Conservation (phyloP, 2,888 invertebrate species). For the Drosophila nigricruria region DNA sequence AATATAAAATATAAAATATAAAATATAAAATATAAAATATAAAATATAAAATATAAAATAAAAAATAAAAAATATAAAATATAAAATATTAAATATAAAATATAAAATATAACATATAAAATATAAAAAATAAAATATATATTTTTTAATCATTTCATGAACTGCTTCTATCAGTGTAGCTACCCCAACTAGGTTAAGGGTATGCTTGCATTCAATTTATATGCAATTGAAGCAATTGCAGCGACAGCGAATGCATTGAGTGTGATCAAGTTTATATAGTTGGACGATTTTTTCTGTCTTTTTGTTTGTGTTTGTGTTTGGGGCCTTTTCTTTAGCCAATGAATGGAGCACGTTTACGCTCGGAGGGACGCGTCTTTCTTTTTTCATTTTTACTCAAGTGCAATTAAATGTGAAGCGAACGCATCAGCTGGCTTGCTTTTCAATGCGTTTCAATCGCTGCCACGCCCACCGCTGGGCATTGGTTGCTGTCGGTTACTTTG, state of each 20-base stretch:
- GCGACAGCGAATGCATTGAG: constrained; percentile 2
- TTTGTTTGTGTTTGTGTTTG: constrained; percentile 7
- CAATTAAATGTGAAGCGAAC: constrained; percentile 8
- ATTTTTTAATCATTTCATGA: too few relatives aligned
- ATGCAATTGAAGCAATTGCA: constrained; percentile 8
- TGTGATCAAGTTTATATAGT: constrained; percentile 6
- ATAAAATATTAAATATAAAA: neutral
- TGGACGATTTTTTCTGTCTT: neutral
- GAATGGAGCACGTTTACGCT: constrained; percentile 55
- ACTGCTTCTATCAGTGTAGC: neutral
- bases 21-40: neutral
- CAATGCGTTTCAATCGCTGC: constrained; percentile 8
- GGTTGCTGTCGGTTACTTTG: constrained; percentile 12
- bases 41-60: constrained; percentile 1
- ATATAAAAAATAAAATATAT: constrained; percentile 1
- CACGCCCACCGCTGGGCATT: constrained; percentile 9
- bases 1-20: neutral
- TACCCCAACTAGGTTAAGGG: neutral
- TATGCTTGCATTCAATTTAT: constrained; percentile 10
- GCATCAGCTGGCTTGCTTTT: constrained; percentile 24
- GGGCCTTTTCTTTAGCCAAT: constrained; percentile 12
- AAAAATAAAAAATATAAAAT: neutral
- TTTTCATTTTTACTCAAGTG: constrained; percentile 5
- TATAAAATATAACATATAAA: neutral
- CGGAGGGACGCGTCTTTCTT: constrained; percentile 33